Conservation (phyloP, 2,113 vertebrate species). For the Campylorhamphus procurvoides region DNA sequence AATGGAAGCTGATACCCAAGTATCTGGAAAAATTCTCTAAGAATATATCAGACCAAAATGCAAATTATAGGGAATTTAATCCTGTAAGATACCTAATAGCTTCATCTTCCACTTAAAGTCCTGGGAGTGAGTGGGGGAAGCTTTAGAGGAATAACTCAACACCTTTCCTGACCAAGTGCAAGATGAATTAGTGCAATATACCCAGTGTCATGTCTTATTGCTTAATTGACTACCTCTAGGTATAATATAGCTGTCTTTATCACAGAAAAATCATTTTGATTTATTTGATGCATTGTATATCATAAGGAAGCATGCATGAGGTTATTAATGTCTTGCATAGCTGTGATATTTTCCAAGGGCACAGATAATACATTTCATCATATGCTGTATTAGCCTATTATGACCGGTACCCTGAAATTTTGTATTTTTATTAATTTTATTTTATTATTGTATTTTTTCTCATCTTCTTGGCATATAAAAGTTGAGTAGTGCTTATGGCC, state of each 20-base stretch:
- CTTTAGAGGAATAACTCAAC: background rate
- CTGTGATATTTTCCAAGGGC: constrained; percentile 43
- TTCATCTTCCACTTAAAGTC: background rate
- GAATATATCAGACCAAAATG: background rate
- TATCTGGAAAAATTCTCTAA: background rate
- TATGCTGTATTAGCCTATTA: background rate
- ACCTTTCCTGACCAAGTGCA: background rate
- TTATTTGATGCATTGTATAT: constrained; percentile 50
- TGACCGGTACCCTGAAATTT: background rate
- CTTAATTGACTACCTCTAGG: constrained; percentile 55
- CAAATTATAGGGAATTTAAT: background rate
- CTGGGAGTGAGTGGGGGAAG: background rate
- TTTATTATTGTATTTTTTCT: background rate
- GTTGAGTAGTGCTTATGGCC: background rate
- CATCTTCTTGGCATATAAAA: background rate
- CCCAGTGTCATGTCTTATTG: constrained; percentile 31
- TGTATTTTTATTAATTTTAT: background rate
- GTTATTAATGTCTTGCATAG: constrained; percentile 44
- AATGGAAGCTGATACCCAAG: background rate
- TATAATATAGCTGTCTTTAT: constrained; percentile 37
- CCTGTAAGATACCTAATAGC: background rate
- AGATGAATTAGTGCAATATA: constrained; percentile 55
- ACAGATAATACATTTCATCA: background rate
- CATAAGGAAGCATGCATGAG: background rate
- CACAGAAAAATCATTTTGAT: constrained; percentile 46